Base-by-base conservation (phyloP, 2,797 vertebrate genomes). In the Sciaenops ocellatus region DNA sequence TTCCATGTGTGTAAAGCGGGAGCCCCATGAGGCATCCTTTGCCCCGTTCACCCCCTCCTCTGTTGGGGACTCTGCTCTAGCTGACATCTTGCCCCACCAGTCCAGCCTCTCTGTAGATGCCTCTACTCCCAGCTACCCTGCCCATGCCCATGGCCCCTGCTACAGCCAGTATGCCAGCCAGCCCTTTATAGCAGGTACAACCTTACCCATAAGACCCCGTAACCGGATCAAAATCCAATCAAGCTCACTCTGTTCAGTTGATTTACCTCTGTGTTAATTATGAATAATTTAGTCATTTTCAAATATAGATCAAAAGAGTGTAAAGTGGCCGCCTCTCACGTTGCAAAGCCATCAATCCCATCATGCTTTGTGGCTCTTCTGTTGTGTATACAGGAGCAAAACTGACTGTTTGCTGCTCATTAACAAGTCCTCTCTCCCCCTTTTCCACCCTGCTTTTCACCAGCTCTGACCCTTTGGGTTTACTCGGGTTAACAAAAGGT, bases 21-120 rank as follows among this genome's bases (percentile, higher is more conserved):
- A 97, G 96, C 96, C 96, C 93, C 96, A 96, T 94, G 96, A 97
- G 97, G 96, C 96, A 86, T 97, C 96, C 92, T 96, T 97, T 96
- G 96, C 96, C 92, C 97, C 96, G 94, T 97, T 96, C 96, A 97
- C 96, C 93, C 96, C 96, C 93, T 96, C 95, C 94, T 95, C 96
- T 89, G 88, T 92, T 78, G 89, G 89, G 82, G 89, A 91, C 86
- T 91, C 84, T 85, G 85, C 83, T 93, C 94, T 96, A 95, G 95
- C 95, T 94, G 96, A 96, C 94, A 95, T 97, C 95, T 95, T 97
- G 95, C 94, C 96, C 94, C 96, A 96, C 94, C 96, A 96, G 94
- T 94, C 95, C 94, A 91, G 96, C 96, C 95, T 96, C 94, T 96
- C 96, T 95, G 94, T 97, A 86, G 96, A 97, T 92, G 96, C 96